Conservation (phyloP, 1,140 invertebrate genomes). For the Drosophila paulistorum region DNA sequence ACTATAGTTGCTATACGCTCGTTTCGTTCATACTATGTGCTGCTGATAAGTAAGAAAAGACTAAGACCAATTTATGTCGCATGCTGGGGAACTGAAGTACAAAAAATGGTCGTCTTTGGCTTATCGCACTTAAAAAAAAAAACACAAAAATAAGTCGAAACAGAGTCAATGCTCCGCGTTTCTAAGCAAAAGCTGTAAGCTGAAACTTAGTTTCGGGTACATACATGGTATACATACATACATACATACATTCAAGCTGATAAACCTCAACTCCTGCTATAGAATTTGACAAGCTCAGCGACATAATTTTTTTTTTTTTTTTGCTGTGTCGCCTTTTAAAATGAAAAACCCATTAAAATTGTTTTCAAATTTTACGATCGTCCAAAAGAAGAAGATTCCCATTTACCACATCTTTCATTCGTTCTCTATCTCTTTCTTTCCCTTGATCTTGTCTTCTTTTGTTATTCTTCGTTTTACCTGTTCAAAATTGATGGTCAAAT, state of each 20-base stretch:
- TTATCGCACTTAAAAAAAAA: conserved; percentile 53
- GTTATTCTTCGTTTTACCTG: conserved; percentile 88
- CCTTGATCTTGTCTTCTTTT: conserved; percentile 24
- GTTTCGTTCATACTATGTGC: conserved; percentile 4
- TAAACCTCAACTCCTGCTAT: conserved; percentile 68
- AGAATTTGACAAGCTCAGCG: conserved; percentile 60
- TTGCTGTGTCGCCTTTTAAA: conserved; percentile 40
- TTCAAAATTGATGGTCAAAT: conserved; percentile 97
- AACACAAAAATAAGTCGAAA: conserved; percentile 14
- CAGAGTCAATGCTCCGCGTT: conserved; percentile 64
- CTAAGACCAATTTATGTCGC: conserved; percentile 37
- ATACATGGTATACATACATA: conserved; percentile 30
- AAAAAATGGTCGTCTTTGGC: conserved; percentile 27
- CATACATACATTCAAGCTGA: conserved; percentile 37
- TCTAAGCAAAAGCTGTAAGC: conserved; percentile 66
- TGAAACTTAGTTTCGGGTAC: conserved; percentile 50
- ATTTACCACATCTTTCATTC: conserved; percentile 25
- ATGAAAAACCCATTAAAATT: conserved; percentile 77
- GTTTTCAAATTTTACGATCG: conserved; percentile 73
- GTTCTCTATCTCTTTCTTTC: conserved; percentile 30
- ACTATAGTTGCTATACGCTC: conserved; percentile 2
- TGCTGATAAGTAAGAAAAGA: conserved; percentile 18
- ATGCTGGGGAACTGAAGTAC: conserved; percentile 36
- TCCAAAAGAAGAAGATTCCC: conserved; percentile 33
- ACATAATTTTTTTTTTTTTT: conserved; percentile 41